A percentile compares a stretch with the other conserved stretches of the same genome.
Conservation (phyloP, 2,113 vertebrate genomes). For the Progne subis region DNA sequence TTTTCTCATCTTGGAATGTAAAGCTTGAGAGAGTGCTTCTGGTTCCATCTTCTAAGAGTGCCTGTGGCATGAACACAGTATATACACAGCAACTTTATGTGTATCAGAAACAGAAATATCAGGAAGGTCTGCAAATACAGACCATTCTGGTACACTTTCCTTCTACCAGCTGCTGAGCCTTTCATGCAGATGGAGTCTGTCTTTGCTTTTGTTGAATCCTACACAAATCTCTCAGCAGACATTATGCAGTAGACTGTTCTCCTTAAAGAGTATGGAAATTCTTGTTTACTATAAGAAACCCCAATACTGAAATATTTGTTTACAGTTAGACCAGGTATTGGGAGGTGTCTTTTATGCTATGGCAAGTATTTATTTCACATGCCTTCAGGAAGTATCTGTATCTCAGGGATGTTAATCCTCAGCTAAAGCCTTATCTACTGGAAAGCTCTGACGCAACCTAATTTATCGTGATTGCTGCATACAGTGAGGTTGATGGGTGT, state of each 20-base stretch:
- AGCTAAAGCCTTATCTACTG: not conserved
- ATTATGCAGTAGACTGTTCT: not conserved
- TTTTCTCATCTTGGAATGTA: not conserved
- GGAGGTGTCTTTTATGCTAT: not conserved
- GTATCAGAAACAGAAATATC: not conserved
- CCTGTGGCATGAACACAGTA: rapidly evolving
- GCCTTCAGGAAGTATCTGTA: not conserved
- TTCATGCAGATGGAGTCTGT: not conserved
- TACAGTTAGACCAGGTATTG: not conserved
- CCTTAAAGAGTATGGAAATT: not conserved
- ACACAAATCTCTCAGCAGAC: not conserved
- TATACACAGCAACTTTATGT: not conserved
- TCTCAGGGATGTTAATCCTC: not conserved
- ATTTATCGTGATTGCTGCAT: not conserved
- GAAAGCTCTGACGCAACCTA: not conserved
- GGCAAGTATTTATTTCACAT: not conserved
- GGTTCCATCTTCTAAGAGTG: not conserved
- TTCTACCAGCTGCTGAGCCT: not conserved
- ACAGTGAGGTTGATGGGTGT: not conserved
- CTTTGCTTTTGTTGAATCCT: not conserved
- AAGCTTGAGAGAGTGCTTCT: not conserved
- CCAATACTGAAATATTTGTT: not conserved
- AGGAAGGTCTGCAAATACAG: not conserved
- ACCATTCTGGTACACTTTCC: not conserved
- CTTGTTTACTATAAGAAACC: not conserved